These are phyloP conservation scores for Iguana delicatissima DNA, from an alignment of 2,797 vertebrate species.

Conservation along the genomic window DNA sequence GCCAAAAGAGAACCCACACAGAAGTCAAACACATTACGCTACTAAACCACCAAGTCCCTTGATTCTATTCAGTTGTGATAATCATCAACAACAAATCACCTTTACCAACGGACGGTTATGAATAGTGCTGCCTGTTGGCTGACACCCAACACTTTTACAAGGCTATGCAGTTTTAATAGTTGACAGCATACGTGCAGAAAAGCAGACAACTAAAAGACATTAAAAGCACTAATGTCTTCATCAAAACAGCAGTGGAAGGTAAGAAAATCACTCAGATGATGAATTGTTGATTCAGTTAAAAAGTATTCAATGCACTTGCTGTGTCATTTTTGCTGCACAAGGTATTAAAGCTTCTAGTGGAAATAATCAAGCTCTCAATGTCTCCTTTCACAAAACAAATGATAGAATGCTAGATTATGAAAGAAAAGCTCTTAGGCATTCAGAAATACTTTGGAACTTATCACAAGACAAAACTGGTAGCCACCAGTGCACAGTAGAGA, in stretches of 20 bases:
- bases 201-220: neutral
- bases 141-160: neutral
- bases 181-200: neutral
- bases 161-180: neutral
- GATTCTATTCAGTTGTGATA: neutral
- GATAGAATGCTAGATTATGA: conserved; percentile 11
- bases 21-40: neutral
- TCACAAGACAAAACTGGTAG: neutral
- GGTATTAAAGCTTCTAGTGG: conserved; percentile 25
- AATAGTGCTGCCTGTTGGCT: neutral
- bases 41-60: neutral
- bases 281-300: conserved; percentile 34
- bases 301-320: conserved; percentile 5
- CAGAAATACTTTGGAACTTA: neutral
- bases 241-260: conserved; percentile 30
- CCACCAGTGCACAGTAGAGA: neutral
- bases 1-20: neutral
- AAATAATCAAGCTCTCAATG: conserved; percentile 37
- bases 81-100: neutral
- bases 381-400: conserved; percentile 25
- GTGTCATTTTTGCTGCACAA: conserved; percentile 14
- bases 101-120: rapidly evolving
- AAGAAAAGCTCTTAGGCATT: neutral
- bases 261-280: conserved; percentile 34
- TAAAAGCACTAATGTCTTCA: conserved; percentile 43